These are phyloP conservation scores for Chrysemys picta DNA, from an alignment of 2,113 vertebrate species.

Conservation along the genomic window DNA sequence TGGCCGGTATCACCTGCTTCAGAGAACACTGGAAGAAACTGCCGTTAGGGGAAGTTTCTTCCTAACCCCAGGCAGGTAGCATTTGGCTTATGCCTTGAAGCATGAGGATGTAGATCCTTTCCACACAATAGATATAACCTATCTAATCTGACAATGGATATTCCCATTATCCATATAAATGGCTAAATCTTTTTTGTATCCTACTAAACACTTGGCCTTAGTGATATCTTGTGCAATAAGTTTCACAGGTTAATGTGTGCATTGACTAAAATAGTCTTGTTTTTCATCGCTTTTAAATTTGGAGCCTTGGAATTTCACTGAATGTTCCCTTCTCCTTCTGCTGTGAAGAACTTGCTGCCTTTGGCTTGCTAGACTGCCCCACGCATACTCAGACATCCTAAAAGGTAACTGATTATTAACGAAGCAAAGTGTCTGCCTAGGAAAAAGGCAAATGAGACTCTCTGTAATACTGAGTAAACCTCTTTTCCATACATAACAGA, in stretches of 20 bases:
- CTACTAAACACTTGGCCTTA: slow-evolving; percentile 29
- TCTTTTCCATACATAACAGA: background rate
- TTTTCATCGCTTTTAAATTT: slow-evolving; percentile 55
- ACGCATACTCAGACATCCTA: background rate
- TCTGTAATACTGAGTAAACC: background rate
- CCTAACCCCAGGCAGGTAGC: background rate
- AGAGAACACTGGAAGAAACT: background rate
- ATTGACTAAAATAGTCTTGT: background rate
- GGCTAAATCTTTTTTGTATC: slow-evolving; percentile 59
- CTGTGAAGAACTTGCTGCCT: background rate
- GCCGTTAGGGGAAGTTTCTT: background rate
- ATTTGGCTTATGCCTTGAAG: slow-evolving; percentile 36
- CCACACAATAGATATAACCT: slow-evolving; percentile 43
- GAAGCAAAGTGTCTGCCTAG: background rate
- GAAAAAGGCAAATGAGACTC: background rate
- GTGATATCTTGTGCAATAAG: slow-evolving; percentile 41
- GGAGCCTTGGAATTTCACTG: slow-evolving; percentile 35
- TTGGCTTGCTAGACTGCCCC: slow-evolving; percentile 30
- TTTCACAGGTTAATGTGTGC: slow-evolving; percentile 37
- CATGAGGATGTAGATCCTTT: slow-evolving; percentile 38
- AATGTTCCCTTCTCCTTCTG: slow-evolving; percentile 41
- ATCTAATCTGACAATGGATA: slow-evolving; percentile 54
- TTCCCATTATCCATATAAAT: slow-evolving; percentile 55
- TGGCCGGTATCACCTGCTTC: background rate
- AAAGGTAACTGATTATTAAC: slow-evolving; percentile 12